Conservation (phyloP, 2,797 vertebrate species). For the Helicolenus hilgendorfi region DNA sequence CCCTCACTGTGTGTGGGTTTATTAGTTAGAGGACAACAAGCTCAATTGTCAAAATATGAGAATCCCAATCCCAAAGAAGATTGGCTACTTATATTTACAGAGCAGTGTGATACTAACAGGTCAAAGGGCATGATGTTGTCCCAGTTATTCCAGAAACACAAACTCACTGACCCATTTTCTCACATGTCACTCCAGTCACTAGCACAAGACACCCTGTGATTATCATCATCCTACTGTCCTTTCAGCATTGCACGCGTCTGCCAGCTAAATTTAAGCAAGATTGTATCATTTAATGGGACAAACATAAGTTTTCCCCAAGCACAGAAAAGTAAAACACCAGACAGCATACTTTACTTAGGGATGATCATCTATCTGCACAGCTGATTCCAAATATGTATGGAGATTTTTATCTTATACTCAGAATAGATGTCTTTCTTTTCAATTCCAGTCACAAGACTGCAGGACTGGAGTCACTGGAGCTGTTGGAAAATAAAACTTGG, state of each 20-base stretch:
- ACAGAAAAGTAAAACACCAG: background rate
- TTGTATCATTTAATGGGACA: slow-evolving; percentile 5
- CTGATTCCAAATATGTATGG: slow-evolving; percentile 22
- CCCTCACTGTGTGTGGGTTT: background rate
- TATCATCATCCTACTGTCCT: background rate
- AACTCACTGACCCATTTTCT: slow-evolving; percentile 25
- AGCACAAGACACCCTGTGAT: background rate
- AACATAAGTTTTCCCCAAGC: background rate
- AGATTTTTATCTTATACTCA: slow-evolving; percentile 14
- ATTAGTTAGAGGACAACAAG: background rate
- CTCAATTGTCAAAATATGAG: background rate
- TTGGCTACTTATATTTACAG: background rate
- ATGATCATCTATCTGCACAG: background rate
- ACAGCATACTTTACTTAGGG: background rate
- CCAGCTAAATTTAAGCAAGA: background rate
- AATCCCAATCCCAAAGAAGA: background rate
- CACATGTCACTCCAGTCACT: background rate
- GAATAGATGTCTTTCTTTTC: slow-evolving; percentile 14
- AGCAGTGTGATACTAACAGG: background rate
- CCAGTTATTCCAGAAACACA: slow-evolving; percentile 2
- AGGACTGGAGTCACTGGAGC: background rate
- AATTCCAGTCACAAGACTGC: slow-evolving; percentile 25
- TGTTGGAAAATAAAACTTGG: background rate
- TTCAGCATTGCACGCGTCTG: background rate
- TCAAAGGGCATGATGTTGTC: background rate